Evolutionary conservation across 2,888 invertebrate genomes (phyloP), one percentile per base, ranked within the genome.

Genomic region (Cecidostiba fungosa): DNA sequence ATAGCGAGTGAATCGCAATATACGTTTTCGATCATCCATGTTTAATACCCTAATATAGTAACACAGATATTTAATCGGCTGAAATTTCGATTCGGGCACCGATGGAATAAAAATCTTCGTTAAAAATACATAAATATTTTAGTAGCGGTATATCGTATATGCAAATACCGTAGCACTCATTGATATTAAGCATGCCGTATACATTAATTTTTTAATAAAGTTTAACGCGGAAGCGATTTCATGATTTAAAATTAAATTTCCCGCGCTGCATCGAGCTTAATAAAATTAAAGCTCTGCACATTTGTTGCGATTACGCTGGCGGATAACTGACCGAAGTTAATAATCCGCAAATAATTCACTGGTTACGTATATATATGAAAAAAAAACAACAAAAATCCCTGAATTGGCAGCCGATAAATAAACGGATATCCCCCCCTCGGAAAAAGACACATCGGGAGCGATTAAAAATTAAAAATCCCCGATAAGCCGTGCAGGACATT

Each of bases 391-490:
- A 14, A 32, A 70, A 70, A 36, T 14, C 66, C 29, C 23, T 12
- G 23, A 23, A 29, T 10, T n/a, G 5, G n/a, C 43, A 0, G 50
- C 26, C 66, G 14, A 77, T 81, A 81, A 81, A 85, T 81, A 43
- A 80, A 47, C 39, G 32, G 74, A 82, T 78, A 77, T 16, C 39
- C 10, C 1, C 43, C 6, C n/a, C 16, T n/a, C 54, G 16, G 39
- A 29, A 32, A 82, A 19, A 26, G 66, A 72, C 14, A 43, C 26
- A 73, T 54, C 12, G 26, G 16, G 14, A 16, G 10, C 82, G 69
- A 86, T 83, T 79, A 83, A 79, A 86, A 82, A 79, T 79, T 74
- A 79, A 82, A 74, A 86, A 77, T 23, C 26, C 16, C 74, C n/a
- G 77, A 82, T 77, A 78, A 82, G 5, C 16, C 66, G 66, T 8